Conservation (phyloP, 1,140 invertebrate genomes). For the Saccostrea cuccullata region DNA sequence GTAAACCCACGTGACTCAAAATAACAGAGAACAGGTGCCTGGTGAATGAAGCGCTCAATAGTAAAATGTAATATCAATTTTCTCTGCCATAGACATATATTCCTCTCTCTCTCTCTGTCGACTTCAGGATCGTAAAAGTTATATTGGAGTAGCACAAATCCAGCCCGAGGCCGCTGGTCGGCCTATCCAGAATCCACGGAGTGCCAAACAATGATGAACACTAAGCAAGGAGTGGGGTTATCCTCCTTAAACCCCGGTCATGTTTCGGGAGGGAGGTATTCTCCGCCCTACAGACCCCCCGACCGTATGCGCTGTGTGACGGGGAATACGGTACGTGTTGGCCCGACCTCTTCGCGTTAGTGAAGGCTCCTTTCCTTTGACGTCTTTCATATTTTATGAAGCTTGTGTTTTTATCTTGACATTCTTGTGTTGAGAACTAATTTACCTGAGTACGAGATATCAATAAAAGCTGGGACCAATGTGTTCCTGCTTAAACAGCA, state of each 20-base stretch:
- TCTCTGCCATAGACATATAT: slow-evolving; percentile 46
- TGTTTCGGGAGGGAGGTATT: slow-evolving; percentile 66
- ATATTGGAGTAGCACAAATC: slow-evolving; percentile 43
- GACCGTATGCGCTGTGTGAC: slow-evolving; percentile 71
- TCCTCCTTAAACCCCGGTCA: slow-evolving; percentile 66
- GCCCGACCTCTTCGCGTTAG: slow-evolving; percentile 59
- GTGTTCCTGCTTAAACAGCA: slow-evolving; percentile 24
- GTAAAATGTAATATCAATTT: slow-evolving; percentile 57
- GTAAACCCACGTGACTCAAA: slow-evolving; percentile 54
- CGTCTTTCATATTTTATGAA: slow-evolving; percentile 74
- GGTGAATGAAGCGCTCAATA: slow-evolving; percentile 47
- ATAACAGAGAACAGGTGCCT: slow-evolving; percentile 56
- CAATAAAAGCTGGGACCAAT: not conserved
- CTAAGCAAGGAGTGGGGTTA: slow-evolving; percentile 58
- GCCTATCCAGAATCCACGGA: slow-evolving; percentile 28
- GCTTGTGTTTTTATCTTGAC: slow-evolving; percentile 57
- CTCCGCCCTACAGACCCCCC: slow-evolving; percentile 70
- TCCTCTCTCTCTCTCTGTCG: not conserved
- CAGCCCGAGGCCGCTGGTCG: slow-evolving; percentile 52
- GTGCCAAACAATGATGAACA: slow-evolving; percentile 58
- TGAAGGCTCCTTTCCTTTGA: slow-evolving; percentile 64
- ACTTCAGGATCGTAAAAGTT: slow-evolving; percentile 45
- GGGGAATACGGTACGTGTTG: slow-evolving; percentile 67
- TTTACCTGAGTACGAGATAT: slow-evolving; percentile 43
- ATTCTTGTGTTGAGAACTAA: slow-evolving; percentile 34